Base-by-base conservation (phyloP, 2,113 vertebrate genomes). In the Brevimyrus niger region DNA sequence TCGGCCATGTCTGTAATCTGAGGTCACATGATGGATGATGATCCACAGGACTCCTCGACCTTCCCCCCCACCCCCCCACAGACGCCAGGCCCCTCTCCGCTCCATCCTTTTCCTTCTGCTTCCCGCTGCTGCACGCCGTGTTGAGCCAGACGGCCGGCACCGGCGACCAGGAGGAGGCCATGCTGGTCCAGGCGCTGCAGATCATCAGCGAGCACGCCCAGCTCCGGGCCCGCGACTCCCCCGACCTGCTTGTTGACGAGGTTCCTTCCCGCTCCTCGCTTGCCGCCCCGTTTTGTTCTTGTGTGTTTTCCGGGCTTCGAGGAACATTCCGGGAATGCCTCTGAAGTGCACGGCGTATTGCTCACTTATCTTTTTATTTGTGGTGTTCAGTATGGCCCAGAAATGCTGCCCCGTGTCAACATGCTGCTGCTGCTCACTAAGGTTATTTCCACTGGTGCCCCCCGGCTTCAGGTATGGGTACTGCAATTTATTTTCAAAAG, bases 351-450 rank as follows among this genome's bases (percentile, higher is more conserved):
- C 23, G 38, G 15, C 6, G 86, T 17, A 2, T 48, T 48, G 10
- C 46, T 44, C 82, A 44, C 27, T 44, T 46, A 46, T 13, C 23
- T 5, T 13, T 91, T 13, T 13, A 8, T 90, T 13, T 90, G 76
- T 35, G 23, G 42, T 0, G 83, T 11, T 91, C 90, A 99, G 98
- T 97, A 96, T 0, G 98, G 98, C 17, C 98, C 98, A 0, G 98
- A 99, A 91, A 91, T 99, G 91, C 96, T 99, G 84, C 98, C 98
- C 51, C 97, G 98, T 1, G 96, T 97, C 89, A 95, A 95, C 92
- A 99, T 99, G 97, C 93, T 99, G 89, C n/a, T 95, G 88, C 94
- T 99, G 2, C 95, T 99, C 88, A 98, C 95, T 1, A 95, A 94
- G 90, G 93, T 99, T 55, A 98, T 99, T 31, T 97, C 96, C 84